Evolutionary conservation across 2,888 invertebrate genomes (phyloP).

Genomic region (Crossocerus cetratus): DNA sequence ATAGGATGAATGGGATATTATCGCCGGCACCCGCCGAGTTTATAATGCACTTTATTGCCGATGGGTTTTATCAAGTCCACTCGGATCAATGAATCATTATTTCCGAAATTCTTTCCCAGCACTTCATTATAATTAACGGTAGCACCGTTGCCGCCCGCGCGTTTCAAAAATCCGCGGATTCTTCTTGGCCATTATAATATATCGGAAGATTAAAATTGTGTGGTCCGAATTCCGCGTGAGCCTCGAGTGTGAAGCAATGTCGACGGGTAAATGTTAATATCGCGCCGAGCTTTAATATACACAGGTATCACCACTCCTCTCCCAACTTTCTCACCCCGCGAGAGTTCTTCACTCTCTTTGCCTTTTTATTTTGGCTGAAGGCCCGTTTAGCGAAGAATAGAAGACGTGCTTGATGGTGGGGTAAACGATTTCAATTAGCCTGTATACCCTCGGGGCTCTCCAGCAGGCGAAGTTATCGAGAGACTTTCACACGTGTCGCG

Average conservation of each 20-base stretch:
- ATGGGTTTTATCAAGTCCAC: conserved; percentile 45
- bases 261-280: background rate
- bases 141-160: too few relatives aligned
- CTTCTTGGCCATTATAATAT: background rate
- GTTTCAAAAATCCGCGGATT: background rate
- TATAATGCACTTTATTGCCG: conserved; percentile 53
- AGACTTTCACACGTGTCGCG: conserved; percentile 55
- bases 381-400: background rate
- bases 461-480: conserved; percentile 50
- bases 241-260: background rate
- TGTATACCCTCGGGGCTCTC: conserved; percentile 8
- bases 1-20: conserved; percentile 52
- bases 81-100: conserved; percentile 38
- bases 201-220: background rate
- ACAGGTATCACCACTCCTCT: background rate
- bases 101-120: conserved; percentile 28
- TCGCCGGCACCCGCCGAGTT: conserved; percentile 42
- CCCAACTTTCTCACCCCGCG: background rate
- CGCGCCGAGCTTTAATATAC: too few relatives aligned
- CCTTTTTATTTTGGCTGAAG: too few relatives aligned
- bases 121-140: conserved; percentile 25
- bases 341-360: background rate
- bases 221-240: background rate
- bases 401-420: conserved; percentile 25
- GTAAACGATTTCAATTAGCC: conserved; percentile 41